These are phyloP conservation scores for Erebia ligea DNA, from an alignment of 2,888 invertebrate genomes.

Conservation along the genomic window DNA sequence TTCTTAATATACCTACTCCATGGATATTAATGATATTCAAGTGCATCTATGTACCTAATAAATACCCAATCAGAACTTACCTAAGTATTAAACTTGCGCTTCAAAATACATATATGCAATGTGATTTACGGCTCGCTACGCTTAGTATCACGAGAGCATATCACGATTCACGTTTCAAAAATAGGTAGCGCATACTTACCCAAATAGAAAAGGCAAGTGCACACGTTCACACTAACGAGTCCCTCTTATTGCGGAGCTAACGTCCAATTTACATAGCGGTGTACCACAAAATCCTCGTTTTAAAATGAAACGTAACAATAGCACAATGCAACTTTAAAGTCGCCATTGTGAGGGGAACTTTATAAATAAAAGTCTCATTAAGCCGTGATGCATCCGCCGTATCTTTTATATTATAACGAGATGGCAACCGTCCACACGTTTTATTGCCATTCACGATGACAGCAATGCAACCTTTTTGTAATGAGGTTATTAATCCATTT, in stretches of 20 bases:
- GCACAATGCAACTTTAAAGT: slow-evolving; percentile 77
- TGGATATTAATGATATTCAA: no score
- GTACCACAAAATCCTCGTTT: slow-evolving; percentile 69
- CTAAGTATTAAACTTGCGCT: neutral
- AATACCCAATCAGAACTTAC: neutral
- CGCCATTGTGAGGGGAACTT: slow-evolving; percentile 71
- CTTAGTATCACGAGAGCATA: slow-evolving; percentile 14
- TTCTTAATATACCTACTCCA: no score
- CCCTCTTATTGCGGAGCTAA: slow-evolving; percentile 61
- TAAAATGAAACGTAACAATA: slow-evolving; percentile 78
- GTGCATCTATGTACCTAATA: no score
- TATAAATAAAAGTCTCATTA: slow-evolving; percentile 81
- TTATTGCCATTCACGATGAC: slow-evolving; percentile 38
- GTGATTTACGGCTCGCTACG: neutral
- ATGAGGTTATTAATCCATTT: slow-evolving; percentile 36
- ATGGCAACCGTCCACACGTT: slow-evolving; percentile 41
- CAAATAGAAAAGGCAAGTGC: slow-evolving; percentile 56
- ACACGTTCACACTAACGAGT: slow-evolving; percentile 64
- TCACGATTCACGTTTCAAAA: slow-evolving; percentile 28
- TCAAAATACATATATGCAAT: neutral
- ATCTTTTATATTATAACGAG: slow-evolving; percentile 62
- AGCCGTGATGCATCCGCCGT: slow-evolving; percentile 56
- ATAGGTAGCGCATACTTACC: slow-evolving; percentile 34
- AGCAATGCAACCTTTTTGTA: slow-evolving; percentile 33
- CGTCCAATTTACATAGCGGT: slow-evolving; percentile 77